A percentile compares a stretch with the other conserved stretches of the same genome.
Conservation (phyloP, 2,113 vertebrate species). For the Lichenostomus cassidix region DNA sequence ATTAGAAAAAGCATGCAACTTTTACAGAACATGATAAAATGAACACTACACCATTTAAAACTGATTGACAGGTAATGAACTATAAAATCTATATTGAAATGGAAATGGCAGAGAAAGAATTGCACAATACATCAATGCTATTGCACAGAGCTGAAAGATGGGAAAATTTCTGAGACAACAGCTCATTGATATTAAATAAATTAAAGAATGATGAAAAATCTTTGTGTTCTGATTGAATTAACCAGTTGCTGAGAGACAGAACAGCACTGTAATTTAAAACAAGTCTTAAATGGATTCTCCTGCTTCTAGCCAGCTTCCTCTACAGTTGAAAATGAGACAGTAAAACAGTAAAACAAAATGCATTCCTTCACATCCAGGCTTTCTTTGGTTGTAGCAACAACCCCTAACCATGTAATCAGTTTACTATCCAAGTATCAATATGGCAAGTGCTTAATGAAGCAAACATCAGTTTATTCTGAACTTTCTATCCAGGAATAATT, state of each 20-base stretch:
- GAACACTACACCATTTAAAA: constrained; percentile 61
- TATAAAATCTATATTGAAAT: constrained; percentile 75
- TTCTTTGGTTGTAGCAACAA: neutral
- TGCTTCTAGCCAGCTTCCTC: neutral
- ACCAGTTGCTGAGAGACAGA: constrained; percentile 31
- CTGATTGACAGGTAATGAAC: constrained; percentile 78
- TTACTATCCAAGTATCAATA: neutral
- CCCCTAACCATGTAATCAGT: neutral
- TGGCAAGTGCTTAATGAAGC: neutral
- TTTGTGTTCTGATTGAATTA: constrained; percentile 67
- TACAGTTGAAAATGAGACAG: constrained; percentile 7
- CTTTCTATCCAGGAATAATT: neutral
- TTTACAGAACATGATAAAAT: constrained; percentile 71
- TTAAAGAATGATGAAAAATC: constrained; percentile 69
- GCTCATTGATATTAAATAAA: constrained; percentile 71
- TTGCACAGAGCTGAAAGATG: constrained; percentile 40
- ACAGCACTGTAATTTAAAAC: constrained; percentile 15
- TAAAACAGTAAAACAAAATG: neutral
- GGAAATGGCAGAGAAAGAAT: constrained; percentile 61
- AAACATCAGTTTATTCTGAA: neutral
- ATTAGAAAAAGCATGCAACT: constrained; percentile 50
- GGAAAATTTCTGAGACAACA: constrained; percentile 60
- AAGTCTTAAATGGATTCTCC: constrained; percentile 7
- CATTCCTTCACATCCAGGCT: neutral
- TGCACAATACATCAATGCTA: constrained; percentile 1